Conservation (phyloP, 2,888 invertebrate species). For the Eledona agricola region DNA sequence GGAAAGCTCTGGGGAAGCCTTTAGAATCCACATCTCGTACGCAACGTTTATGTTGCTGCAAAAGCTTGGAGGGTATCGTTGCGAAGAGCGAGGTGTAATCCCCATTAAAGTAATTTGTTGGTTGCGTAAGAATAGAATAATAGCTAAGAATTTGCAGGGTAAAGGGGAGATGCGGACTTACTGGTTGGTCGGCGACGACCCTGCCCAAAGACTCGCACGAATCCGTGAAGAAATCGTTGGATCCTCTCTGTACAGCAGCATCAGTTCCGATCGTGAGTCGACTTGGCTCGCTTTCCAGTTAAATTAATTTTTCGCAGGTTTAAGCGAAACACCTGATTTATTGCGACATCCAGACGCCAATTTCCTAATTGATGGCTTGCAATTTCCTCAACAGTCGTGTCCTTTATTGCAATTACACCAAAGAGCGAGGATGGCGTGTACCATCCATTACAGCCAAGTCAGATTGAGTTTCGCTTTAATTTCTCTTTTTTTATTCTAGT, state of each 20-base stretch:
- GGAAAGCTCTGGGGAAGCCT: constrained; percentile 80
- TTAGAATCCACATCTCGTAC: constrained; percentile 79
- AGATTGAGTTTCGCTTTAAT: constrained; percentile 1
- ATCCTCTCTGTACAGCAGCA: constrained; percentile 60
- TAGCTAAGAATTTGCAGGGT: constrained; percentile 65
- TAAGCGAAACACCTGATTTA: constrained; percentile 64
- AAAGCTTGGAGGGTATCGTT: constrained; percentile 75
- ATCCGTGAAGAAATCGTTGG: constrained; percentile 61
- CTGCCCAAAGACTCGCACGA: constrained; percentile 59
- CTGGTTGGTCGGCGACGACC: constrained; percentile 74
- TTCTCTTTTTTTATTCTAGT: background rate
- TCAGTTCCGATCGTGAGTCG: constrained; percentile 61
- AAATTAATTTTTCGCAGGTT: constrained; percentile 45
- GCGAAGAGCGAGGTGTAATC: constrained; percentile 76
- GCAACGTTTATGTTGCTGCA: constrained; percentile 74
- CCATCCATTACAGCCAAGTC: constrained; percentile 56
- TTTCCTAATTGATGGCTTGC: constrained; percentile 38
- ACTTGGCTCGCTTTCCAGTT: background rate
- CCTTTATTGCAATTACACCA: constrained; percentile 60
- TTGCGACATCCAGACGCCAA: constrained; percentile 61
- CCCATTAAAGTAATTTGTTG: constrained; percentile 80
- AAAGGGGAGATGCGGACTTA: constrained; percentile 80
- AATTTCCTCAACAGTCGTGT: constrained; percentile 51
- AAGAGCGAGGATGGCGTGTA: constrained; percentile 58
- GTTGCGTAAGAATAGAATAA: constrained; percentile 5